Evolutionary conservation across 2,888 invertebrate genomes (phyloP), one percentile per base, ranked within the genome.

Genomic region (Synanthedon formicaeformis): DNA sequence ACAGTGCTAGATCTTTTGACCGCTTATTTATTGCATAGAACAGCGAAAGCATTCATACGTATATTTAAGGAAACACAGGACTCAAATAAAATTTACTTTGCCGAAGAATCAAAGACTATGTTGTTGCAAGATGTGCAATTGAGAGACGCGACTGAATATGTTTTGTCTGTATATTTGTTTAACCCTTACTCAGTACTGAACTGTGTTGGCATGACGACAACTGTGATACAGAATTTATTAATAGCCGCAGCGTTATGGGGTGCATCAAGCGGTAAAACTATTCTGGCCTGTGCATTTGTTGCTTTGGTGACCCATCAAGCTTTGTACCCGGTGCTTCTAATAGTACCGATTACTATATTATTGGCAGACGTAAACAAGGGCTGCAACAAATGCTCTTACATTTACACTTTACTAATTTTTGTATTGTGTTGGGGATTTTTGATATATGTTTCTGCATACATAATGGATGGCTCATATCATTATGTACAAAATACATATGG

Each of bases 161-260:
- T 95, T 0, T 81, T 93, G 8, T 90, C 93, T 18, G 92, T 93
- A 1, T 97, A 96, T 79, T 88, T 97, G 48, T 94, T 96, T 65
- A 97, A 96, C 81, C 98, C 98, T 1, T 95, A 95, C 71, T 92
- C 93, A 40, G 90, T 98, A 54, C 85, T 96, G 53, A 95, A 93
- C 65, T 98, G 97, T 82, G 92, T 94, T 40, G 96, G 94, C 10
- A 91, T 93, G 76, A 96, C 97, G 0, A 97, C 97, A 2, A 96
- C 96, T 2, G 94, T 96, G 11, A 92, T 97, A 61, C 93, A 94
- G 63, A 98, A 98, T 82, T 87, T 97, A n/a, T 88, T 94, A 50
- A 83, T 96, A 34, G 91, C 96, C 0, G 65, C 92, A 4, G 90
- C 92, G 51, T 85, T 97, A 40, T 91, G 91, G 68, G 90, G 91